phyloP scores from a whole-genome alignment of 2,888 invertebrate genomes.

The Elegia similella region DNA sequence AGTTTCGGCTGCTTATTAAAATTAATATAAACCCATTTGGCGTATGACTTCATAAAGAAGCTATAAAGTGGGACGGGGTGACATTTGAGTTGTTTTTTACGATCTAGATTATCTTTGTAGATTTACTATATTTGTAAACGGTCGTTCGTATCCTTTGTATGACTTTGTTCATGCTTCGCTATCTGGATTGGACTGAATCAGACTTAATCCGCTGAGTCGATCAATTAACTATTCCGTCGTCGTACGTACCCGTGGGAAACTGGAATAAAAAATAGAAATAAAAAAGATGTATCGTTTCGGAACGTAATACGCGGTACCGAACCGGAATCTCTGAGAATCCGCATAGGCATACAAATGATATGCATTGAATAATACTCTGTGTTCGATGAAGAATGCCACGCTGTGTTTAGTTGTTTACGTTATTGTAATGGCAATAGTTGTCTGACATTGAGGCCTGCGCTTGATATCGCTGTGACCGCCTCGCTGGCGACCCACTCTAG shows the following conservation, averaged over 20 bases:
- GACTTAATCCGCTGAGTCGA: slow-evolving; percentile 33
- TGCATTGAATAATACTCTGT: slow-evolving; percentile 4
- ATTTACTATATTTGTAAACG: not conserved
- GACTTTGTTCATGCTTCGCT: not conserved
- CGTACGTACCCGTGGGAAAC: slow-evolving; percentile 67
- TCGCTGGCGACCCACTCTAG: not conserved
- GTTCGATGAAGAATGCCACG: not conserved
- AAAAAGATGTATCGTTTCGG: slow-evolving; percentile 49
- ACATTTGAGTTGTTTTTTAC: not conserved
- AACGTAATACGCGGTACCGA: slow-evolving; percentile 56
- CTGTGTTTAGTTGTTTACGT: not conserved
- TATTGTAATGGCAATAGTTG: not conserved
- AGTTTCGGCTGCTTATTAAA: not conserved
- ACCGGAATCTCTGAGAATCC: slow-evolving; percentile 69
- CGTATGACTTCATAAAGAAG: not conserved
- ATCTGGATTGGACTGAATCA: not conserved
- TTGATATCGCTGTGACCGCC: not conserved
- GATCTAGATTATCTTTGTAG: not conserved
- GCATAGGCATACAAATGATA: slow-evolving; percentile 43
- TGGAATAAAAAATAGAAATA: slow-evolving; percentile 55
- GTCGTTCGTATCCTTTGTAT: not conserved
- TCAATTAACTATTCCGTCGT: slow-evolving; percentile 52
- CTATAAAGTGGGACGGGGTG: not conserved
- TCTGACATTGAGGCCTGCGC: slow-evolving; percentile 4
- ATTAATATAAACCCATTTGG: not conserved